These are phyloP conservation scores for Glomeris maerens DNA, from an alignment of 1,140 invertebrate genomes.

Conservation along the genomic window DNA sequence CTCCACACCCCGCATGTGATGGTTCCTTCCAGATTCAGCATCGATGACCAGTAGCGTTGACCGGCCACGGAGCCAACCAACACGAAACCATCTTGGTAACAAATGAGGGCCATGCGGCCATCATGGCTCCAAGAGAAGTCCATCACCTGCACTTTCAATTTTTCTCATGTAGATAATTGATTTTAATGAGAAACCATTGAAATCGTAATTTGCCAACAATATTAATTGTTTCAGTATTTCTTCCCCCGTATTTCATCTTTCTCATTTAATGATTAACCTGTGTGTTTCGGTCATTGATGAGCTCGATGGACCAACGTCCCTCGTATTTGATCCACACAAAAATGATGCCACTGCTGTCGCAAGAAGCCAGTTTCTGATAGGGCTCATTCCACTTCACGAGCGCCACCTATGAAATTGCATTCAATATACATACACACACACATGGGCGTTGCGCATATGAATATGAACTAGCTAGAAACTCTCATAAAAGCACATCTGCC, in stretches of 20 bases:
- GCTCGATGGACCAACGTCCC: conserved; percentile 94
- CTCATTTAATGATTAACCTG: conserved; percentile 46
- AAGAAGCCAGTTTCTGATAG: conserved; percentile 94
- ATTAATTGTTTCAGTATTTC: too few relatives aligned
- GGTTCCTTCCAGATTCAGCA: conserved; percentile 80
- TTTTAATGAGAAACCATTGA: not conserved
- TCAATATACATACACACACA: too few relatives aligned
- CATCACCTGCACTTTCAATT: conserved; percentile 36
- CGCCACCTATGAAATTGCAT: conserved; percentile 68
- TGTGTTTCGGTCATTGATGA: conserved; percentile 94
- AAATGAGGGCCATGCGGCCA: conserved; percentile 93
- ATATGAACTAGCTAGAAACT: too few relatives aligned
- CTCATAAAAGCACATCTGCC: too few relatives aligned
- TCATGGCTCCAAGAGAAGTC: conserved; percentile 98
- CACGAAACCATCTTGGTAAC: conserved; percentile 95
- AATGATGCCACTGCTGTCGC: conserved; percentile 93
- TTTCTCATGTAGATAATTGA: too few relatives aligned
- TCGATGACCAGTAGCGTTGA: conserved; percentile 95
- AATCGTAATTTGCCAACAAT: not conserved
- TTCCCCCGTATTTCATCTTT: too few relatives aligned
- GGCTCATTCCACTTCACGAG: conserved; percentile 97
- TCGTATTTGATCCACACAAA: conserved; percentile 99
- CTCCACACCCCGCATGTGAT: conserved; percentile 94
- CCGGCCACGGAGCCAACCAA: conserved; percentile 91
- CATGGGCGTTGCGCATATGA: too few relatives aligned